Evolutionary conservation across 2,797 vertebrate genomes (phyloP), one percentile per base, ranked within the genome.

Genomic region (Malurus leucopterus): DNA sequence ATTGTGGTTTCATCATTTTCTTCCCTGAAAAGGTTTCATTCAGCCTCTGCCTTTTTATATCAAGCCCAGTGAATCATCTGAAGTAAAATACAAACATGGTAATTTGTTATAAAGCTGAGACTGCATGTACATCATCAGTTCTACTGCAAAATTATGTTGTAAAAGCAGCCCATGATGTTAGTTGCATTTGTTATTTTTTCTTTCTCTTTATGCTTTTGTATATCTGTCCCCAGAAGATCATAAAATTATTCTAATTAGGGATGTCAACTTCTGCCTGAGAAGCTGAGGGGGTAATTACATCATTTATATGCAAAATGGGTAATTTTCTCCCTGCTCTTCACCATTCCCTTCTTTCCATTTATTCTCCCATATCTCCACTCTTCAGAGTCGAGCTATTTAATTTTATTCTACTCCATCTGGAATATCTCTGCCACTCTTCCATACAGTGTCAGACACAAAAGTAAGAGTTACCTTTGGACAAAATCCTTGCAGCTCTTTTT

Each of bases 221-320:
- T 92, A 88, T 95, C 91, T 93, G 85, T 92, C 89, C 93, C 91
- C 91, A 70, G 76, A 96, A 94, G 80, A 95, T 93, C 94, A 95
- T 93, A 93, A 90, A 96, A 96, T 96, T 96, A 95, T 96, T 97
- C 95, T 97, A 97, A 96, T 97, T 97, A 96, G 92, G 92, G 92
- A 95, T 95, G 94, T 93, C 95, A 94, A 96, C 95, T 95, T 94
- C 73, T 96, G 95, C 81, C 87, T 96, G 85, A 87, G 90, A 93
- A 96, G 83, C 92, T 95, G 90, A 96, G 84, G 94, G 93, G 93
- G 90, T 97, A 97, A 97, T 97, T 96, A 95, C 55, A 90, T 95
- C 84, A 96, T 97, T 97, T 97, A 96, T 96, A 96, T 95, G 93
- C 87, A 94, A 96, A 95, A 92, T 83, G 74, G 94, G 62, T 84